These are phyloP conservation scores for Drosophila austrosaltans DNA, from an alignment of 2,888 invertebrate genomes.

Conservation along the genomic window DNA sequence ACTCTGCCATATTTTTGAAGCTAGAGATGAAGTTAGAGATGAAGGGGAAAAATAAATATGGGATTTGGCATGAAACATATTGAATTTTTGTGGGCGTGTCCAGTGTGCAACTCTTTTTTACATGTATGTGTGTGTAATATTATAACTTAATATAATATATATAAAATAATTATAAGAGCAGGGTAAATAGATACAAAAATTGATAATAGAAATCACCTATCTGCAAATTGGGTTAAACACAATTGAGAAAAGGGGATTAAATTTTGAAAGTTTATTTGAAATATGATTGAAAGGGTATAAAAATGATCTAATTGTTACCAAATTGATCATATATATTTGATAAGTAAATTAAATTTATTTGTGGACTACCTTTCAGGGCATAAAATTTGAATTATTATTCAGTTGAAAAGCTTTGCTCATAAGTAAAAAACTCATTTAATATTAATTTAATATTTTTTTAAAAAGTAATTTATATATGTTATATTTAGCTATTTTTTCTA, in stretches of 20 bases:
- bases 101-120: constrained; percentile 28
- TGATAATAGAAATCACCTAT: constrained; percentile 2
- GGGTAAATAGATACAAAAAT: constrained; percentile 9
- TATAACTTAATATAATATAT: constrained; percentile 23
- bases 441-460: too few relatives aligned
- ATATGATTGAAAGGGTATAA: too few relatives aligned
- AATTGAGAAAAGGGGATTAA: not conserved
- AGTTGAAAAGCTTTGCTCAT: too few relatives aligned
- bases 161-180: constrained; percentile 18
- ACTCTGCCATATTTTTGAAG: not conserved
- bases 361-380: too few relatives aligned
- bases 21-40: not conserved
- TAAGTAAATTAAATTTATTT: too few relatives aligned
- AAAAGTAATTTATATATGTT: too few relatives aligned
- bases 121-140: constrained; percentile 34
- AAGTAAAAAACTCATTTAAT: too few relatives aligned
- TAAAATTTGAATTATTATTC: too few relatives aligned
- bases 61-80: not conserved
- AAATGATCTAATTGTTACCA: too few relatives aligned
- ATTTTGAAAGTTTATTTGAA: too few relatives aligned
- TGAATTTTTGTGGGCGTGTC: constrained; percentile 9
- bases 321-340: too few relatives aligned
- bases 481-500: too few relatives aligned
- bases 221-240: not conserved
- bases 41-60: not conserved